Percentiles rank a stretch among this genome's conserved stretches.
Conservation (phyloP, 1,140 invertebrate species). For the Brachionus paranguensis region DNA sequence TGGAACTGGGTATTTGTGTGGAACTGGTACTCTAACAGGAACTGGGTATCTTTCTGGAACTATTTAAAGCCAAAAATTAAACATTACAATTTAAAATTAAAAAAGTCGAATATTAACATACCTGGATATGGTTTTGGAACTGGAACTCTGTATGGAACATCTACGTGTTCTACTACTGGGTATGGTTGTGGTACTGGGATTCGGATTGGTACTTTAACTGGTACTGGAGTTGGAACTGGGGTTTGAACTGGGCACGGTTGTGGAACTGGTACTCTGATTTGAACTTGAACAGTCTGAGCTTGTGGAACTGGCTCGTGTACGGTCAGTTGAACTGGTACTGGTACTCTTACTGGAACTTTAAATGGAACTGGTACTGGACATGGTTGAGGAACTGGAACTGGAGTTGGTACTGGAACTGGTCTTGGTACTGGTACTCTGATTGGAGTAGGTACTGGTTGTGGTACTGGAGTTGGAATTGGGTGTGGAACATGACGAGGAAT, state of each 20-base stretch:
- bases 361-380: neutral
- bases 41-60: conserved; percentile 9
- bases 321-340: neutral
- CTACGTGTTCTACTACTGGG: neutral
- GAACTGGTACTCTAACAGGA: neutral
- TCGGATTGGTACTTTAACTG: neutral
- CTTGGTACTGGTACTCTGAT: neutral
- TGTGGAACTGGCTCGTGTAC: neutral
- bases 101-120: neutral
- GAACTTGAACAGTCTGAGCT: neutral
- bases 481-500: neutral
- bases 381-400: neutral
- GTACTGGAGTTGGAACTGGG: neutral
- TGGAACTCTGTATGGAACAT: conserved; percentile 9
- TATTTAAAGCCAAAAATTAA: neutral
- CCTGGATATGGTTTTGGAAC: conserved; percentile 15
- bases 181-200: neutral
- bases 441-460: neutral
- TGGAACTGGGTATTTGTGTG: conserved; percentile 16
- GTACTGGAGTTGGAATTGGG: conserved; percentile 1
- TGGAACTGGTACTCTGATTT: neutral
- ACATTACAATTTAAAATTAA: neutral
- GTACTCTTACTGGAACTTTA: neutral
- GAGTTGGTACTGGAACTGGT: neutral
- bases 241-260: neutral